phyloP scores from a whole-genome alignment of 2,888 invertebrate genomes.

The Neoaliturus tenellus region DNA sequence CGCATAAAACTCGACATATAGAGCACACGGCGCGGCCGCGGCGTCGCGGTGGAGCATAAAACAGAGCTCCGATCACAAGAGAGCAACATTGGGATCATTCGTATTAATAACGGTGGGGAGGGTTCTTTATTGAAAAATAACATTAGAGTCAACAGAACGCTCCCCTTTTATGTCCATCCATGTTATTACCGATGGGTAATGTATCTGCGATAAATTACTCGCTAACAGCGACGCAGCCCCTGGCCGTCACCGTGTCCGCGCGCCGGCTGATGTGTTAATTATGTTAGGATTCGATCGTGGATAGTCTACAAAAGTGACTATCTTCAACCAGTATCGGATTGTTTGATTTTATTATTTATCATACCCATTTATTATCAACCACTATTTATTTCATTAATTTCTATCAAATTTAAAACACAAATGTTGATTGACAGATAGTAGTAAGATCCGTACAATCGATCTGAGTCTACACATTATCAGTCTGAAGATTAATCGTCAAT shows the following conservation, averaged over 20 bases:
- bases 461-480: no score
- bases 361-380: no score
- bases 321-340: no score
- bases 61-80: not conserved
- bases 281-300: no score
- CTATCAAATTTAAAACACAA: no score
- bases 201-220: slow-evolving; percentile 40
- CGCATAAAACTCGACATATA: not conserved
- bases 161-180: slow-evolving; percentile 16
- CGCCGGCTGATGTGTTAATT: not conserved
- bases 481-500: no score
- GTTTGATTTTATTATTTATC: no score
- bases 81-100: slow-evolving; percentile 43
- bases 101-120: slow-evolving; percentile 59
- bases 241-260: no score
- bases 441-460: no score
- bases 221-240: slow-evolving; percentile 43
- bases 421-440: no score
- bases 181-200: slow-evolving; percentile 27
- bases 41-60: slow-evolving; percentile 39
- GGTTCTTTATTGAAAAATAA: slow-evolving; percentile 58
- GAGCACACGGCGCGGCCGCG: not conserved
- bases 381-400: no score
- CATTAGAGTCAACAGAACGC: slow-evolving; percentile 54
- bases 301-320: no score